Conservation (phyloP, 2,888 invertebrate species). For the Seira sanloemensis region DNA sequence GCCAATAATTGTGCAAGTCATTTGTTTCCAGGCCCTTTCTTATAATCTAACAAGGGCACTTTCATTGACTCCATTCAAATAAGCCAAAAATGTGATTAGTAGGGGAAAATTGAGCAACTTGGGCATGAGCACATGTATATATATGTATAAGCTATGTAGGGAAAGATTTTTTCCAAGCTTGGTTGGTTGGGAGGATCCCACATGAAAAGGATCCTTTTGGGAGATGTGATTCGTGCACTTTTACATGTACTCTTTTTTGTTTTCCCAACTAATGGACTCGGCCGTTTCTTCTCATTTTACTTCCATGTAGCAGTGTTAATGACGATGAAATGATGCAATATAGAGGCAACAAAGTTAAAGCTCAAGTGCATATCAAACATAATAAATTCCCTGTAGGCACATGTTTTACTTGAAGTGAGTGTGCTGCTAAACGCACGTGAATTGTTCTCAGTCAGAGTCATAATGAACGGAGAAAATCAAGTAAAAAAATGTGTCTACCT, state of each 20-base stretch:
- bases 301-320: not conserved
- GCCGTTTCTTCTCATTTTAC: slow-evolving; percentile 26
- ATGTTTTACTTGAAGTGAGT: not conserved
- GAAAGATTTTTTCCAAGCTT: too few relatives aligned
- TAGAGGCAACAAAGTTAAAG: not conserved
- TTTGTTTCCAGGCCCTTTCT: too few relatives aligned
- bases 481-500: not conserved
- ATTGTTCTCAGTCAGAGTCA: not conserved
- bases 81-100: too few relatives aligned
- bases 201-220: too few relatives aligned
- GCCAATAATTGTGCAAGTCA: too few relatives aligned
- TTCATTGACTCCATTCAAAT: too few relatives aligned
- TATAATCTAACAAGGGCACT: too few relatives aligned
- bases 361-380: not conserved
- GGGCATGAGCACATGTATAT: too few relatives aligned
- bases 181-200: too few relatives aligned
- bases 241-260: too few relatives aligned
- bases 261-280: slow-evolving; percentile 58
- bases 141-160: too few relatives aligned
- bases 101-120: too few relatives aligned
- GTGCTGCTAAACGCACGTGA: not conserved
- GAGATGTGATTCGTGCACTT: slow-evolving; percentile 49
- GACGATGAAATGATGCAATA: not conserved
- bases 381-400: not conserved
- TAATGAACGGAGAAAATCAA: not conserved